phyloP scores from a whole-genome alignment of 1,140 invertebrate species.

The Eupeodes corollae region DNA sequence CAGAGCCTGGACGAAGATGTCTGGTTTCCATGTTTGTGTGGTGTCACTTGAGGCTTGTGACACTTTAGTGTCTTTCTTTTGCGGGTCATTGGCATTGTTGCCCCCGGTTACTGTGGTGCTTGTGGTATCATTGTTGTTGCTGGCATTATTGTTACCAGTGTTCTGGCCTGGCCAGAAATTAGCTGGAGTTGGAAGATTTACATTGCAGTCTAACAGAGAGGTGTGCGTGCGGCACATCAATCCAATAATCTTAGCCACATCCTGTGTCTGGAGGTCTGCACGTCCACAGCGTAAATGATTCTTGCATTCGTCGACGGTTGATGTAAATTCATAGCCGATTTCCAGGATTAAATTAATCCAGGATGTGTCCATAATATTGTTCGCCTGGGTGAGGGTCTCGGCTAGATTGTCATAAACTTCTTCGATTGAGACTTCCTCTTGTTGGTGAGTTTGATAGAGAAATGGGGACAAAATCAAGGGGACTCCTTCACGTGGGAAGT shows the following conservation, averaged over 20 bases:
- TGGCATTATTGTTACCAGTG: constrained; percentile 8
- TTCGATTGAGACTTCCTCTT: constrained; percentile 28
- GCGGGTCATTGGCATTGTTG: constrained; percentile 11
- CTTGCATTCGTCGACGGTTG: constrained; percentile 79
- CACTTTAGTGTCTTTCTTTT: constrained; percentile 10
- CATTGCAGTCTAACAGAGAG: constrained; percentile 54
- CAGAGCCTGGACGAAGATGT: constrained; percentile 80
- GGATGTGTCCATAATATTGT: constrained; percentile 56
- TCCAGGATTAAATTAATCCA: constrained; percentile 77
- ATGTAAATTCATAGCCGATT: constrained; percentile 79
- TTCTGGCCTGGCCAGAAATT: constrained; percentile 42
- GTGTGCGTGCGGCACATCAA: constrained; percentile 77
- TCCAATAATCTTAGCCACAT: constrained; percentile 71
- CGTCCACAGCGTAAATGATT: constrained; percentile 65
- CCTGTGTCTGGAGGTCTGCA: constrained; percentile 57
- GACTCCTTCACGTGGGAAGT: constrained; percentile 77
- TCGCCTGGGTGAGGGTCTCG: constrained; percentile 32
- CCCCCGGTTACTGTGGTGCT: constrained; percentile 38
- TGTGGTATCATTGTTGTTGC: constrained; percentile 18
- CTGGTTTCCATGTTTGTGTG: constrained; percentile 77
- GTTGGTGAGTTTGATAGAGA: constrained; percentile 51
- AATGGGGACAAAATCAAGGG: constrained; percentile 79
- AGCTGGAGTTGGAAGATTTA: constrained; percentile 51
- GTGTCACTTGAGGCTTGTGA: constrained; percentile 24
- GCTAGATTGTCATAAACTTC: constrained; percentile 36